Base-by-base conservation (phyloP, 1,140 invertebrate genomes). In the roundworm (Caenorhabditis elegans) region DNA sequence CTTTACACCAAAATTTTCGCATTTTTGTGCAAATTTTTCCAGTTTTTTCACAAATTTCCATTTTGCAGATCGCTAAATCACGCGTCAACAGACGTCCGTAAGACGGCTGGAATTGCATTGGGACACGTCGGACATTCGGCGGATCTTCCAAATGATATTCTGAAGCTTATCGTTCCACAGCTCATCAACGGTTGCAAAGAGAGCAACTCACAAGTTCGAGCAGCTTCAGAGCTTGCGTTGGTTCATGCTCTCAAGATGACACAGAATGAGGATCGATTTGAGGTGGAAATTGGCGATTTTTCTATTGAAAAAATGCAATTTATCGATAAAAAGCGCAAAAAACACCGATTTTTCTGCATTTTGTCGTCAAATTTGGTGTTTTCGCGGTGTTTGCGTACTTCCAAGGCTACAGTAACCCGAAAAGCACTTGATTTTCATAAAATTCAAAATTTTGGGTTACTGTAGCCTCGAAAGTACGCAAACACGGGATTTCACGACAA, bases 111-210 rank as follows among this genome's bases (percentile, higher is more conserved):
- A 5, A 36, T 76, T 13, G 49, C 48, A 4, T 22, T 81, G 24
- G 49, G 34, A n/a, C 60, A 81, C 24, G 39, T 60, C 17, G 65
- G 39, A 26, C 17, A 19, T 0, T 13, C 19, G 19, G 34, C 17
- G 22, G 43, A 60, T 1, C 36, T 81, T 15, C 46, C 80, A 26
- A 36, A 36, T 26, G 80, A 81, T 51, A 19, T 76, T 13, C 49
- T 81, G 43, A 81, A 81, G 39, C 24, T 81, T 46, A 22, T 81
- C 15, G 75, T 81, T 2, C 80, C 80, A 24, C 80, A 81, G 22
- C 17, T 81, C 46, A 47, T 81, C 6, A 81, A 81, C n/a, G 80
- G 80, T 17, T 76, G 65, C 15, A 76, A 77, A 28, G 80, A 81
- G 34, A 81, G 80, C 70, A 81, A 81, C 36, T 76, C 80, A 24